Evolutionary conservation across 2,113 vertebrate species (phyloP), one percentile per base, ranked within the genome.

Genomic region (Balaeniceps rex): DNA sequence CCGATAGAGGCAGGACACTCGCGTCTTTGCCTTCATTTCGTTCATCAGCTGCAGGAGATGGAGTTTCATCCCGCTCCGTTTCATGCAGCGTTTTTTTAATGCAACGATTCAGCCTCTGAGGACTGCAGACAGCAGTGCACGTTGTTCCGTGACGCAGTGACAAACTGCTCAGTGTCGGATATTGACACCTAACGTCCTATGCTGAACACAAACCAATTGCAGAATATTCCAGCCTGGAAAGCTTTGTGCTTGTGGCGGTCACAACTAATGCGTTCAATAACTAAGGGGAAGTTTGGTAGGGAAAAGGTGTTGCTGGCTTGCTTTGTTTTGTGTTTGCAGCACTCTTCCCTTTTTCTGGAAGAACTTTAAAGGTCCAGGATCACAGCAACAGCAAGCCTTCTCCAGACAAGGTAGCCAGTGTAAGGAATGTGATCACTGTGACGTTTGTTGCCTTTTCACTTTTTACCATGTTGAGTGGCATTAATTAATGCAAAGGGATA

Each of bases 1-100:
- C 47, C 8, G 26, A 5, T 3, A 22, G 69, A 51, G 38, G 74
- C 72, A 57, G 81, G 44, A 57, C 49, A 3, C 31, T 36, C 0
- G 0, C 9, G 31, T 7, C 69, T 77, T 21, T 54, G 38, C 54
- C 38, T 84, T 60, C 18, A 0, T 31, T 71, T 38, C 5, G 0
- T 63, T 25, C 26, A 0, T 68, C 74, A 57, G 42, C 82, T 76
- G 69, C 54, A 69, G 66, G 66, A 83, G 75, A 7, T 42, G 55
- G 51, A 63, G 36, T 51, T 74, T 38, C 47, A 26, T n/a, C 63
- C 75, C 7, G 4, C 69, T 69, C 44, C 2, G 3, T 16, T 68
- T 76, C 65, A 31, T 25, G 70, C 74, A 65, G 84, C 64, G 24
- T 40, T 29, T 33, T 38, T 78, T 60, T 33, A 33, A 66, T 15